These are phyloP conservation scores for Amyelois transitella DNA, from an alignment of 1,140 invertebrate genomes.

Conservation along the genomic window DNA sequence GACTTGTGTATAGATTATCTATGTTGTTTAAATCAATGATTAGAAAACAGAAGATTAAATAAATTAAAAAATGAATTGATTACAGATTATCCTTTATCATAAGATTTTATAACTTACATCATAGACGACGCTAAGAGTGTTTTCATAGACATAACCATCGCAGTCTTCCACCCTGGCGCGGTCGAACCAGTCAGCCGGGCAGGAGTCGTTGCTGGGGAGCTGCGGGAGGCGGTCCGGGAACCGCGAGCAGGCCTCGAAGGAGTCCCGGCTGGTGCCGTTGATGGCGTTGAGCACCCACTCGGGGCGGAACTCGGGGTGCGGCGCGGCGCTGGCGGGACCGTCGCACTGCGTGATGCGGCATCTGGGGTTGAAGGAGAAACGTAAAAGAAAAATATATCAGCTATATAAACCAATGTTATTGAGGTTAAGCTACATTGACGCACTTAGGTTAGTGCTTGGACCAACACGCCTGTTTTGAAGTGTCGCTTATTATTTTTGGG, in stretches of 20 bases:
- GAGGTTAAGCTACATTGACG: no score
- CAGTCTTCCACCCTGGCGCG: conserved; percentile 19
- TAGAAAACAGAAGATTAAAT: no score
- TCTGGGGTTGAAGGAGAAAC: conserved; percentile 2
- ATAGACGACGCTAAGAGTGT: conserved; percentile 48
- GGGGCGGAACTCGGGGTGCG: neutral
- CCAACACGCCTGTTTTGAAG: no score
- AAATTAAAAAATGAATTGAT: no score
- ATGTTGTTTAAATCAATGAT: no score
- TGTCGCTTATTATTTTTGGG: no score
- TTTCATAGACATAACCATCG: conserved; percentile 44
- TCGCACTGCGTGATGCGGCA: conserved; percentile 16
- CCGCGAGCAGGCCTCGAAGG: conserved; percentile 13
- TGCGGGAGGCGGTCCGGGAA: conserved; percentile 1
- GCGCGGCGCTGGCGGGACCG: neutral
- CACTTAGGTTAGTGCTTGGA: no score
- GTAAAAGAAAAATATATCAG: no score
- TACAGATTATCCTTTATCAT: no score
- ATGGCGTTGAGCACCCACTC: conserved; percentile 11
- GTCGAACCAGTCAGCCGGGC: conserved; percentile 46
- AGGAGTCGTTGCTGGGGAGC: neutral
- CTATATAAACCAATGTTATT: no score
- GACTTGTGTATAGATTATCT: no score
- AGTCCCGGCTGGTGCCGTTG: neutral
- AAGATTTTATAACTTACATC: conserved; percentile 36